phyloP scores from a whole-genome alignment of 2,113 vertebrate species.

The Prinia subflava region DNA sequence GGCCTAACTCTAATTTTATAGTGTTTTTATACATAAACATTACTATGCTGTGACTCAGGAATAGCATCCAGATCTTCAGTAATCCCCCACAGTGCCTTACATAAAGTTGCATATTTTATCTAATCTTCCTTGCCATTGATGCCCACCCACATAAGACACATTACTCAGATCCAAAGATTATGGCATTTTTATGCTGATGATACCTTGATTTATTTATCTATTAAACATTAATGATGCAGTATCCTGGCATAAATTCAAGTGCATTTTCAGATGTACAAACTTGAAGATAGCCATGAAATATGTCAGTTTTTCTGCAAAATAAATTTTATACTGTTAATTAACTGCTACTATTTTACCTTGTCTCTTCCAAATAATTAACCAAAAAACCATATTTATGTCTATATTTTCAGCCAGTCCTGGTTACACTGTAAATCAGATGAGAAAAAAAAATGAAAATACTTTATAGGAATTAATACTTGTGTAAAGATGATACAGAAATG shows the following conservation, averaged over 20 bases:
- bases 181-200: conserved; percentile 48
- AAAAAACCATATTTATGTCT: not conserved
- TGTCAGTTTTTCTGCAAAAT: not conserved
- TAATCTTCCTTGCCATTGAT: conserved; percentile 23
- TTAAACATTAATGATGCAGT: conserved; percentile 28
- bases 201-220: conserved; percentile 39
- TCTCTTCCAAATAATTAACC: not conserved
- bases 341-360: not conserved
- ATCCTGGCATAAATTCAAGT: not conserved
- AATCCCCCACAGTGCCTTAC: not conserved
- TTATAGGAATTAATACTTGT: not conserved
- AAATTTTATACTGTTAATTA: not conserved
- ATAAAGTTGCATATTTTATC: conserved; percentile 27
- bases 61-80: not conserved
- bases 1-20: not conserved
- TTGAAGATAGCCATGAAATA: not conserved
- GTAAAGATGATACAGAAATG: not conserved
- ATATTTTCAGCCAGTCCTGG: not conserved
- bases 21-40: not conserved
- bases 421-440: not conserved
- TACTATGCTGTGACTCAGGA: not conserved
- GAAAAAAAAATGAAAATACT: not conserved
- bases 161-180: conserved; percentile 42
- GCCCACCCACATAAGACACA: conserved; percentile 22
- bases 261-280: not conserved